Base-by-base conservation (phyloP, 2,797 vertebrate genomes). In the Huso huso region DNA sequence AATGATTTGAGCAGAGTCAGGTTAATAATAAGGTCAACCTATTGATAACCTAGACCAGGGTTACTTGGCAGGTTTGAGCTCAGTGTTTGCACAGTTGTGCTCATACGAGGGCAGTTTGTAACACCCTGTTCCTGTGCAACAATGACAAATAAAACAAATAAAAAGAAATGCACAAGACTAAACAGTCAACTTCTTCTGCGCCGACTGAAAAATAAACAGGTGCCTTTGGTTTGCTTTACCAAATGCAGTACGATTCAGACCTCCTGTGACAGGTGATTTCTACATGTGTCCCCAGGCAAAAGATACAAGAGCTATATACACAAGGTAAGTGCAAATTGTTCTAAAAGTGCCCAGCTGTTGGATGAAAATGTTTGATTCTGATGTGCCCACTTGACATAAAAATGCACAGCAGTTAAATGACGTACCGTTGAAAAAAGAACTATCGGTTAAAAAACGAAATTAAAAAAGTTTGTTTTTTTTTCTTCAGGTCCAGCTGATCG, bases 391-490 rank as follows among this genome's bases (percentile, higher is more conserved):
- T 78, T 78, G 70, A 74, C 76, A 83, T 76, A 82, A 77, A 74
- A 72, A 81, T 81, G 49, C 81, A 80, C 76, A 82, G 69, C 69
- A 71, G 78, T 70, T 74, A 78, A 71, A 79, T 64, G 81, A 82
- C 71, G 12, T 58, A 58, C 55, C 0, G 79, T 74, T 72, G 65
- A 11, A 81, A 50, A 57, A 64, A 83, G 81, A 69, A 11, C 51
- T 52, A 67, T 73, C 70, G 73, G 70, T 73, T 59, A 58, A 71
- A 78, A 71, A 59, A 67, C 78, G 81, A 67, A 72, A 70, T 67
- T 66, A 66, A 72, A 86, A 78, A 81, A 72, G 74, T 71, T 70
- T 71, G 69, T 80, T 65, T 75, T 65, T 72, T 77, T 71, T 64
- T 65, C 53, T 69, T 77, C 67, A 75, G 64, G 75, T 71, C 58